Percentiles rank a stretch among this genome's conserved stretches.
Conservation (phyloP, 2,113 vertebrate species). For the Myotis brandtii region DNA sequence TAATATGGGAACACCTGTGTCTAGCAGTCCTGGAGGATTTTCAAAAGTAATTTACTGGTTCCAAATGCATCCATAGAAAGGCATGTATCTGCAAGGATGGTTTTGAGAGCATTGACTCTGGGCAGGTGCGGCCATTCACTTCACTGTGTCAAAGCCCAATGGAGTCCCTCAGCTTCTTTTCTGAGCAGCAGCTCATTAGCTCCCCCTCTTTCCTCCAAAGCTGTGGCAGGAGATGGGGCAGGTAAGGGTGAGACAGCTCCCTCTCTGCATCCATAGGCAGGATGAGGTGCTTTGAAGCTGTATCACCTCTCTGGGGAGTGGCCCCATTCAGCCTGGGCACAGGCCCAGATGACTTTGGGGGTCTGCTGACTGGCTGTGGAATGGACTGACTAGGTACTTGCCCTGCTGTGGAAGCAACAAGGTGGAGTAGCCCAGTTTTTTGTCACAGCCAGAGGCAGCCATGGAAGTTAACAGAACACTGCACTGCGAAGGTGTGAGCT, state of each 20-base stretch:
- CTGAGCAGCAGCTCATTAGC: background rate
- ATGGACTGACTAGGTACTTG: background rate
- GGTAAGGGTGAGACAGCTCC: background rate
- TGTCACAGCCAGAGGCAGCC: background rate
- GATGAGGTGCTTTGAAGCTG: background rate
- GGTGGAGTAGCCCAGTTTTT: background rate
- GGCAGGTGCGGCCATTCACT: background rate
- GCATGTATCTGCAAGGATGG: background rate
- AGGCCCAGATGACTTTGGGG: background rate
- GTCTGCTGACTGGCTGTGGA: background rate
- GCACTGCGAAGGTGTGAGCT: background rate
- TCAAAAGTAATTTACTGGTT: constrained; percentile 43
- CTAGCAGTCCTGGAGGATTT: background rate
- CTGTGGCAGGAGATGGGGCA: background rate
- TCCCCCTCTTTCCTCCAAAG: background rate
- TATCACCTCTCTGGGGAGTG: background rate
- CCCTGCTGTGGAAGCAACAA: background rate
- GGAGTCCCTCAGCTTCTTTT: background rate
- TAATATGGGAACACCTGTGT: background rate
- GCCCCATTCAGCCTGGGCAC: background rate
- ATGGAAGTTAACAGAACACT: background rate
- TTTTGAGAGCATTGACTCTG: background rate
- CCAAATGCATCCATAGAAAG: background rate
- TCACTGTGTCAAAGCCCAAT: background rate
- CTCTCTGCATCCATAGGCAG: background rate